Evolutionary conservation across 2,797 vertebrate species (phyloP).

Genomic region (Chelonia mydas): DNA sequence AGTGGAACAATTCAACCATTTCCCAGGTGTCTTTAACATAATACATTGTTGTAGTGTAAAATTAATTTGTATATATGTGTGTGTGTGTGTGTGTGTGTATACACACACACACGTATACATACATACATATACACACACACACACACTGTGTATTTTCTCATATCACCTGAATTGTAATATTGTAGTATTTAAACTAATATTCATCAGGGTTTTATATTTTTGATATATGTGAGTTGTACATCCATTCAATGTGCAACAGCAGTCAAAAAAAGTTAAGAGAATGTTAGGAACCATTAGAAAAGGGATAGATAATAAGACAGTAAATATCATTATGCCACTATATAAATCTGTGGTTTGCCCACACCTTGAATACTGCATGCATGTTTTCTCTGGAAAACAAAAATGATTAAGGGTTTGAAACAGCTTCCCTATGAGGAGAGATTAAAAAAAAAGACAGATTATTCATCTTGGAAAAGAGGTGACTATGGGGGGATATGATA

Average conservation of each 20-base stretch:
- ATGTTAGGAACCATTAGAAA: neutral
- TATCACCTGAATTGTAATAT: constrained; percentile 20
- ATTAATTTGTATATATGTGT: neutral
- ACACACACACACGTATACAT: too few relatives aligned
- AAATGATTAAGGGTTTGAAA: neutral
- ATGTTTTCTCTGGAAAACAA: neutral
- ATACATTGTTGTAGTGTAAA: neutral
- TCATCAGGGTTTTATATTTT: neutral
- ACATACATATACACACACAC: too few relatives aligned
- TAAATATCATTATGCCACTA: neutral
- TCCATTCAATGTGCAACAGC: neutral
- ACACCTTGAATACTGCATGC: neutral
- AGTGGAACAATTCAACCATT: constrained; percentile 20
- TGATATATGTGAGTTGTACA: constrained; percentile 10
- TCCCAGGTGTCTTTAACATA: constrained; percentile 15
- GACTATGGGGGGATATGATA: neutral
- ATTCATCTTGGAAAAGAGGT: neutral
- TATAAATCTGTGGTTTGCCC: neutral
- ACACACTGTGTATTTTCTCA: neutral
- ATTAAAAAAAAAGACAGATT: neutral
- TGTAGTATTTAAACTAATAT: constrained; percentile 20
- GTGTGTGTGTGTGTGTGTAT: too few relatives aligned
- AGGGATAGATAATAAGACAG: neutral
- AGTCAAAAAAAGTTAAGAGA: neutral
- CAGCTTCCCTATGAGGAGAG: neutral